A percentile compares a stretch with the other conserved stretches of the same genome.
Evolutionary conservation across 2,797 vertebrate genomes (phyloP).

Genomic region (Sandelia bainsii): DNA sequence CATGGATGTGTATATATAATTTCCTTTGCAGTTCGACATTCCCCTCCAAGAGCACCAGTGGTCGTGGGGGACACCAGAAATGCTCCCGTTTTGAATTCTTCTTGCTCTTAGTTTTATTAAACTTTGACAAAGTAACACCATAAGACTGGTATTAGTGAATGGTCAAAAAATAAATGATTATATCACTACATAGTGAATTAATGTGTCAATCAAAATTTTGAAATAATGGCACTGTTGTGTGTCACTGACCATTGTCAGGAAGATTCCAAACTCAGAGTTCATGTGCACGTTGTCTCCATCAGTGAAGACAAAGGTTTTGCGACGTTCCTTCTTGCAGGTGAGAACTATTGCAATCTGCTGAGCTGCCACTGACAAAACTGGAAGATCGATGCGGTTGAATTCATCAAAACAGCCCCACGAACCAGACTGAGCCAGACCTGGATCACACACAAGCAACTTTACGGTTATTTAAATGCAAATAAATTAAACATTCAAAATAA

Average conservation of each 20-base stretch:
- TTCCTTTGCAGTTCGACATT: no score
- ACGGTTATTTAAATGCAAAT: neutral
- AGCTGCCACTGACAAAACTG: slow-evolving; percentile 96
- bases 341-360: slow-evolving; percentile 96
- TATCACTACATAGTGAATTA: neutral
- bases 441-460: slow-evolving; percentile 22
- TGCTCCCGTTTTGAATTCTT: no score
- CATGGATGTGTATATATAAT: no score
- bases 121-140: no score
- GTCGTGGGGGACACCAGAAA: no score
- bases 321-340: slow-evolving; percentile 93
- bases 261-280: slow-evolving; percentile 97
- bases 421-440: slow-evolving; percentile 96
- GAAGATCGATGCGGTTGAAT: slow-evolving; percentile 96
- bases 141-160: neutral
- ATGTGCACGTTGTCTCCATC: slow-evolving; percentile 95
- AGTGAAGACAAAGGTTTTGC: slow-evolving; percentile 93
- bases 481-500: neutral
- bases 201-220: neutral
- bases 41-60: no score
- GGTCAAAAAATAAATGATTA: neutral
- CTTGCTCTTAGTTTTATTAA: no score
- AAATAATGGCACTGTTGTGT: neutral
- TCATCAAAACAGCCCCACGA: slow-evolving; percentile 99
- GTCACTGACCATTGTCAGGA: slow-evolving; percentile 94